Base-by-base conservation (phyloP, 2,113 vertebrate genomes). In the Platysteira castanea region DNA sequence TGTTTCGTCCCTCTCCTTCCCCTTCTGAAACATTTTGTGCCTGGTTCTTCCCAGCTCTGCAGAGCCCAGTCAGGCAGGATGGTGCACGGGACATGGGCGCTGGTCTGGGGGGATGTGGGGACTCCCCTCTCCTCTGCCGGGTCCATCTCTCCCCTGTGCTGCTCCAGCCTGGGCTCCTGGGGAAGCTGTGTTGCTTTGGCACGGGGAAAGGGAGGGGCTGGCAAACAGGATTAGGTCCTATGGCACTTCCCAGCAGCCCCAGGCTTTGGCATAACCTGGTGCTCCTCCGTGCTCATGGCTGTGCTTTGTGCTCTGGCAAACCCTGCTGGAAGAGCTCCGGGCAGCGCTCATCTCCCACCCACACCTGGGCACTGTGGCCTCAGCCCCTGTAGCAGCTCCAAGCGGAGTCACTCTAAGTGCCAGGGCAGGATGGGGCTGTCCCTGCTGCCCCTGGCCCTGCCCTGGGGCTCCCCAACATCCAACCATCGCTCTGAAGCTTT, bases 61-160 rank as follows among this genome's bases (percentile, higher is more conserved):
- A 61, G 83, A 78, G 46, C 44, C 68, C 67, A 6, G 2, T 9
- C 39, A 19, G 70, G 53, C 68, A 63, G 60, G 60, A 18, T 24
- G 20, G 87, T 35, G 79, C 20, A 30, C 0, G 0, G 50, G 71
- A 39, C 7, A 7, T 1, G 1, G 33, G 18, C 82, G 24, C 67
- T 61, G 69, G 3, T 39, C 35, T 10, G 27, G 68, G 26, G 71
- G 41, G 0, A 30, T 1, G 0, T 44, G 46, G 57, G 53, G n/a
- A 5, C n/a, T 16, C 46, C 4, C 3, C 63, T 61, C n/a, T 83
- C 26, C 41, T 52, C 74, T 63, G 65, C 44, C 49, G 69, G 56
- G 22, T 54, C 64, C 14, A 3, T 46, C n/a, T 88, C 39, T 71
- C 26, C 53, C n/a, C 70, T 82, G 54, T 85, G 52, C 49, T 87